Base-by-base conservation (phyloP, 2,797 vertebrate genomes). In the Ceyx erithaca region DNA sequence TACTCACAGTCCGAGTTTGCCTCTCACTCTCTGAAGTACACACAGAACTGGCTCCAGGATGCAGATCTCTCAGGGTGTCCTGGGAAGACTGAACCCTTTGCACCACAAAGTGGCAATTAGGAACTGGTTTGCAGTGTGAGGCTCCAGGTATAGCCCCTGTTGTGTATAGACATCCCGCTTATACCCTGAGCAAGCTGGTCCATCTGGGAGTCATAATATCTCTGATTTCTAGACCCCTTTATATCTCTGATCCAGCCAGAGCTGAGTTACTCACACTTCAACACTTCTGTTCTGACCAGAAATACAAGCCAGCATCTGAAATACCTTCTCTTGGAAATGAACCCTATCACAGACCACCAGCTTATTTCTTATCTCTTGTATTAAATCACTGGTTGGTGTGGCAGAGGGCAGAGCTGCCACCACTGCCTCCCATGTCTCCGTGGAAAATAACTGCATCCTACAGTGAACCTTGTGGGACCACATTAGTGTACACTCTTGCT, bases 291-390 rank as follows among this genome's bases (percentile, higher is more conserved):
- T 89, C 76, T 43, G 81, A 70, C 12, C 33, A 80, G 54, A 87
- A 92, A 80, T 12, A 43, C 22, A 71, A 57, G 28, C 31, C 76
- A 72, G 18, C 14, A 30, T 28, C 14, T 54, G 40, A 75, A 91
- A 70, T 62, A n/a, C 2, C 85, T 82, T 17, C 10, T 46, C 79
- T 58, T 67, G 57, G 16, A 82, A 80, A 17, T 1, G 5, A 57
- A 16, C 2, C 3, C n/a, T 5, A 14, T 86, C 1, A 0, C 14
- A 69, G 41, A 2, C 25, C 30, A 26, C 1, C 10, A 23, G 30
- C 10, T 41, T 0, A 37, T 84, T 90, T 89, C 48, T 86, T 70
- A 61, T 4, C 54, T 71, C 15, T 73, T 2, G 1, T 26, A 12
- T 49, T 61, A 45, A 59, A 31, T 75, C 19, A 61, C 7, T 28